These are phyloP conservation scores for Camelus bactrianus DNA, from an alignment of 2,113 vertebrate species.

Conservation along the genomic window DNA sequence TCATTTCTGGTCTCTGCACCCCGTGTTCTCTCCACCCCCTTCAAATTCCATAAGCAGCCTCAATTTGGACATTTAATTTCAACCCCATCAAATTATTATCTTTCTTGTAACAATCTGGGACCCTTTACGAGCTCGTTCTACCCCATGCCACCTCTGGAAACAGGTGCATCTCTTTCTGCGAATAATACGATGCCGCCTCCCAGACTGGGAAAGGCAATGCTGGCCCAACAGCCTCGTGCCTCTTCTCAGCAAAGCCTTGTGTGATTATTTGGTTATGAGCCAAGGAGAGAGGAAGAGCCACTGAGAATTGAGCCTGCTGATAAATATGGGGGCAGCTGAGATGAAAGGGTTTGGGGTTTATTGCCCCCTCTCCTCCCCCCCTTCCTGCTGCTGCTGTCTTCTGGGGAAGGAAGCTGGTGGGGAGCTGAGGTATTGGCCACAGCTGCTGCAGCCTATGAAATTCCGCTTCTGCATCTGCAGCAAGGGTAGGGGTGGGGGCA, in stretches of 20 bases:
- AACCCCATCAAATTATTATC: constrained; percentile 56
- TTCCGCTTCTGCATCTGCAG: constrained; percentile 33
- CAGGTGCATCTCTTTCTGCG: constrained; percentile 68
- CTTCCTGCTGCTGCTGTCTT: not conserved
- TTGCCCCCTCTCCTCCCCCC: not conserved
- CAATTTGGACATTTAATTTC: constrained; percentile 67
- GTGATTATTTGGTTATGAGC: constrained; percentile 62
- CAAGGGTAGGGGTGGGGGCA: not conserved
- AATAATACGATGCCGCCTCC: not conserved
- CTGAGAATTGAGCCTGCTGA: constrained; percentile 43
- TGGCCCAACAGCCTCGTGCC: not conserved
- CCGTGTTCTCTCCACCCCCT: not conserved
- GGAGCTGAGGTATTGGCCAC: not conserved
- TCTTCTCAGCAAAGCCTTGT: constrained; percentile 34
- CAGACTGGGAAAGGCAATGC: not conserved
- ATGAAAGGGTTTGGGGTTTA: constrained; percentile 49
- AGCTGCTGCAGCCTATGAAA: constrained; percentile 49
- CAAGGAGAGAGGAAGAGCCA: constrained; percentile 21
- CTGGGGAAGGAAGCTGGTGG: not conserved
- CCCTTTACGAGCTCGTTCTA: constrained; percentile 45
- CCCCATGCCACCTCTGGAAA: constrained; percentile 49
- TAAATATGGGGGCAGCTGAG: constrained; percentile 46
- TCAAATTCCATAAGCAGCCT: constrained; percentile 56
- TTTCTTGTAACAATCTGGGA: constrained; percentile 59
- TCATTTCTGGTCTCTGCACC: constrained; percentile 9